Base-by-base conservation (phyloP, 2,888 invertebrate genomes). In the Corbicula japonica region DNA sequence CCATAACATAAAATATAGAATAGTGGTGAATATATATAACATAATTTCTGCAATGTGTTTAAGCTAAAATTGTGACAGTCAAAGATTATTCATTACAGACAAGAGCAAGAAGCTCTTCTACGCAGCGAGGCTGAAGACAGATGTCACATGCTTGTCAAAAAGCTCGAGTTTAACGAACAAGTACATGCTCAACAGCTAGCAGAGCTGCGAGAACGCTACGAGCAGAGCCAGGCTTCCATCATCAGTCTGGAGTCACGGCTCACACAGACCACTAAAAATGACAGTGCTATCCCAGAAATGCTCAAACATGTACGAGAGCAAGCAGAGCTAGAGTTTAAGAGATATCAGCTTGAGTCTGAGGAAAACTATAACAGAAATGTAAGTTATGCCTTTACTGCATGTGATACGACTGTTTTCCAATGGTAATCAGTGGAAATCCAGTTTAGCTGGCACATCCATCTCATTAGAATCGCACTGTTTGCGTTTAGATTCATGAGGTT, bases 341-440 rank as follows among this genome's bases (percentile, higher is more conserved):
- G 86, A 65, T 91, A 85, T 65, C 86, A 89, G 68, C 28, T 83
- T 10, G 89, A 91, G 70, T 87, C 90, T n/a, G 89, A 90, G 68
- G 87, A 88, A 65, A 80, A 84, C 34, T 90, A 89, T 69, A 87
- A 75, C 32, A 87, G 87, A 86, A 90, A 90, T 88, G 91, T 91
- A 74, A 87, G 89, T 73, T n/a, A 46, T 48, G 41, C 28, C 2
- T 10, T 15, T 10, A 8, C n/a, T 50, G 23, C n/a, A n/a, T n/a
- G n/a, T n/a, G n/a, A n/a, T n/a, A n/a, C n/a, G n/a, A n/a, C n/a
- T n/a, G n/a, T n/a, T n/a, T n/a, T n/a, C n/a, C n/a, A n/a, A n/a
- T n/a, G n/a, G n/a, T n/a, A n/a, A n/a, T n/a, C n/a, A n/a, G n/a
- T n/a, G n/a, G n/a, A n/a, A n/a, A n/a, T n/a, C n/a, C n/a, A n/a